Base-by-base conservation (phyloP, 2,113 vertebrate genomes). In the Etia nguti region DNA sequence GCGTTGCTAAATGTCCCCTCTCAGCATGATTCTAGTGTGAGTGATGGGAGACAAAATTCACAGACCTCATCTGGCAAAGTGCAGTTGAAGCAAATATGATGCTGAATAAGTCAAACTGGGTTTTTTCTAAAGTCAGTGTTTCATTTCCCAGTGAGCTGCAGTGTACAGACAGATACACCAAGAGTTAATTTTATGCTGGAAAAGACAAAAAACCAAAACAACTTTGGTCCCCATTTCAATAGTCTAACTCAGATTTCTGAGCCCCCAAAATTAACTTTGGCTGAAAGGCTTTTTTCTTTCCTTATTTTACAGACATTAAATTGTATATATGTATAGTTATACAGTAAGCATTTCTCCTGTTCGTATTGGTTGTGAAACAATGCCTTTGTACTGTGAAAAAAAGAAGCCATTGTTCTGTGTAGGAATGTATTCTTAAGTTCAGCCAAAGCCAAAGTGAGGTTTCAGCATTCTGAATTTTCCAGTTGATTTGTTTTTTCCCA, bases 401-500 rank as follows among this genome's bases (percentile, higher is more conserved):
- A 77, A 48, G 60, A 65, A 75, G 15, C 43, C 6, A 31, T 31
- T 77, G 70, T 77, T 77, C 43, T 77, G 43, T 77, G 70, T 50
- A 77, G 10, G 24, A 77, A 77, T 75, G 43, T 50, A 75, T 77
- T 48, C 70, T 75, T 50, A 50, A 77, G 26, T 77, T 50, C 43
- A 77, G 70, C 70, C 70, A 75, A 75, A 75, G 43, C 43, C 43
- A 77, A 77, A 77, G 18, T 2, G 43, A 77, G 43, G 70, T 26
- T 77, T 50, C 70, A 50, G 43, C 70, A 50, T 18, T 48, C 4
- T 75, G 43, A 50, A 29, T 75, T 77, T 77, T 16, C 43, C 24
- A 48, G 43, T 31, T 31, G 41, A 10, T 10, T 70, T 48, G n/a
- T 48, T 65, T 4, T 0, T 0, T n/a, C 16, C 12, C 16, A 13